phyloP scores from a whole-genome alignment of 2,113 vertebrate species.

The Platysternon megacephalum region DNA sequence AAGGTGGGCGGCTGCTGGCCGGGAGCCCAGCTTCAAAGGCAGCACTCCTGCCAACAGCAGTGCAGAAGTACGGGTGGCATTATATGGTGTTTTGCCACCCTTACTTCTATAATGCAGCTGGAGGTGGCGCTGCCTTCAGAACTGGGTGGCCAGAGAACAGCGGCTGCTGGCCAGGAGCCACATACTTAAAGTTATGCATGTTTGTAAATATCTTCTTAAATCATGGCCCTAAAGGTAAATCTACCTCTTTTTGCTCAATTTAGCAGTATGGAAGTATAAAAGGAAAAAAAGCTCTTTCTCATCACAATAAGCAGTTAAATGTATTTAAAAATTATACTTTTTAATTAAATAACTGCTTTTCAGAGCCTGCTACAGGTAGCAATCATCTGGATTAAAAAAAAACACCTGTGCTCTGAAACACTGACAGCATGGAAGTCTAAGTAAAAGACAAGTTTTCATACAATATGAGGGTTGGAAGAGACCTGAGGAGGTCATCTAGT shows the following conservation, averaged over 20 bases:
- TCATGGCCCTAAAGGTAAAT: neutral
- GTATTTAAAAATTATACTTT: neutral
- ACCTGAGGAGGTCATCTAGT: no score
- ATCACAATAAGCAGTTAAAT: fast-evolving
- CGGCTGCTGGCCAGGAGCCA: neutral
- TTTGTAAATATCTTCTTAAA: neutral
- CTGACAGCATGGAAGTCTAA: neutral
- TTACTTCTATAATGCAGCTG: neutral
- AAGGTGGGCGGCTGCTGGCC: neutral
- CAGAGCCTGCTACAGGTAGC: neutral
- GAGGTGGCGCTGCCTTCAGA: neutral
- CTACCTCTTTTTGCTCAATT: neutral
- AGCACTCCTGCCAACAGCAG: no score
- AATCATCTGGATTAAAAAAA: neutral
- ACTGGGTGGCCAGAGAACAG: neutral
- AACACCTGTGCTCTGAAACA: neutral
- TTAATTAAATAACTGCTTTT: neutral
- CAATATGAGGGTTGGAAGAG: no score
- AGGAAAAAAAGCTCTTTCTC: neutral
- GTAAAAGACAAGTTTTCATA: neutral
- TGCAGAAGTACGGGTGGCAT: neutral
- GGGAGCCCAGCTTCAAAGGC: neutral
- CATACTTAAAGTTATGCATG: neutral
- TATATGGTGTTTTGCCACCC: no score
- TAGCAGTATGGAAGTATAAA: neutral